phyloP scores from a whole-genome alignment of 2,888 invertebrate genomes.

The Epiperipatus broadwayi region DNA sequence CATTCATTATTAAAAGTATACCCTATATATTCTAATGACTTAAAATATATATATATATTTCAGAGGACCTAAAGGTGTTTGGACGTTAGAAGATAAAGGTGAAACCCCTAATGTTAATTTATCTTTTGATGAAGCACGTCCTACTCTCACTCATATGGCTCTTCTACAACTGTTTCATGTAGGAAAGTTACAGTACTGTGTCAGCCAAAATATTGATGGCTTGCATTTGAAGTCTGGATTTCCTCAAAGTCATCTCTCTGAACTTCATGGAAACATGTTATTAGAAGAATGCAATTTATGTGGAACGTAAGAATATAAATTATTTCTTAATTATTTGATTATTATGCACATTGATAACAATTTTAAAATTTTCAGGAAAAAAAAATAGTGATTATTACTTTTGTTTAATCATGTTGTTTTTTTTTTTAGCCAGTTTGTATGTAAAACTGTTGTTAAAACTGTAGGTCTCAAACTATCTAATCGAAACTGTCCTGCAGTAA shows the following conservation, averaged over 20 bases:
- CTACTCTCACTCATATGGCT: constrained; percentile 86
- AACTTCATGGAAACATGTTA: constrained; percentile 97
- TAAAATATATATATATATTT: constrained; percentile 18
- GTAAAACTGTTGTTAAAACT: constrained; percentile 51
- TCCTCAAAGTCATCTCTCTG: constrained; percentile 55
- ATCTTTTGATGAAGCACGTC: constrained; percentile 71
- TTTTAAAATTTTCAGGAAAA: constrained; percentile 6
- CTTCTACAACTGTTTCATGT: constrained; percentile 53
- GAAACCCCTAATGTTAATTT: constrained; percentile 60
- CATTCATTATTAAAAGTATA: no score
- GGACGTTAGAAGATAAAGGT: constrained; percentile 82
- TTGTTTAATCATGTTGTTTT: no score
- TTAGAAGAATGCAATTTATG: constrained; percentile 79
- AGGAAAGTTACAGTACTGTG: constrained; percentile 29
- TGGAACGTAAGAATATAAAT: constrained; percentile 44
- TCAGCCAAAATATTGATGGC: constrained; percentile 97
- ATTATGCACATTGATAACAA: neutral
- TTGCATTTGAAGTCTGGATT: constrained; percentile 79
- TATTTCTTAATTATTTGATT: constrained; percentile 26
- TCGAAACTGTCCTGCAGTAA: constrained; percentile 42
- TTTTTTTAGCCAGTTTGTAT: constrained; percentile 50
- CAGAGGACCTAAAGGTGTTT: constrained; percentile 81
- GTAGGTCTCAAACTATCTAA: constrained; percentile 56
- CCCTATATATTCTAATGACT: constrained; percentile 10
- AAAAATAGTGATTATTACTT: no score